Conservation (phyloP, 2,113 vertebrate species). For the Neotoma lepida region DNA sequence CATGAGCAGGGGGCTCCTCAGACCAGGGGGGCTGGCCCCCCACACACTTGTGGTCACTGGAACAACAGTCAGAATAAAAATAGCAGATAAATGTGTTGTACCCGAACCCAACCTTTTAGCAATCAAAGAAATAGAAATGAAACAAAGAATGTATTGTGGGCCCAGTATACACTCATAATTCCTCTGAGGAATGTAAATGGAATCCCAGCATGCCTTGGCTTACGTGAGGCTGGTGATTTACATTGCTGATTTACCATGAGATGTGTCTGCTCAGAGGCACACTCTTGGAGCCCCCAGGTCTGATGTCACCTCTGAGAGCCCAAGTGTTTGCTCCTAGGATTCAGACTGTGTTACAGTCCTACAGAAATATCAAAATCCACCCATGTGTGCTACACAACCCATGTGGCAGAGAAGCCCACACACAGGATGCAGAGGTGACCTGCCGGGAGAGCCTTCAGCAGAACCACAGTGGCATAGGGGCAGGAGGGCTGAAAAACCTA, state of each 20-base stretch:
- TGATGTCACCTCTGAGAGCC: not conserved
- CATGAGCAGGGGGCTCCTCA: not conserved
- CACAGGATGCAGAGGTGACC: too few relatives aligned
- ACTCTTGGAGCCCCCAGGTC: fast-evolving
- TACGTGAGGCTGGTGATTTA: not conserved
- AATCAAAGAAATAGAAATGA: not conserved
- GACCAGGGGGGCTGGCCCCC: not conserved
- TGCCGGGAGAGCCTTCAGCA: not conserved
- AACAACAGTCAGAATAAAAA: not conserved
- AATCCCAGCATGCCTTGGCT: not conserved
- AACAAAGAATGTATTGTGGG: not conserved
- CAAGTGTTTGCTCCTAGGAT: not conserved
- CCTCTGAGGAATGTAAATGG: not conserved
- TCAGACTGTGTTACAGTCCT: not conserved
- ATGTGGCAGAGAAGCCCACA: fast-evolving
- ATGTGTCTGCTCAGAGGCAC: not conserved
- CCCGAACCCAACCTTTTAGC: not conserved
- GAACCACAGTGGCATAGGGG: not conserved
- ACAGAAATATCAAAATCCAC: not conserved
- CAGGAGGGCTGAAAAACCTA: not conserved
- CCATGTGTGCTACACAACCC: not conserved
- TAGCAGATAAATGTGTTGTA: too few relatives aligned
- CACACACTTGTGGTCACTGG: not conserved
- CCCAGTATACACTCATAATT: fast-evolving
- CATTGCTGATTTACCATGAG: fast-evolving